Conservation (phyloP, 2,797 vertebrate species). For the Parauchenoglanis ngamensis region DNA sequence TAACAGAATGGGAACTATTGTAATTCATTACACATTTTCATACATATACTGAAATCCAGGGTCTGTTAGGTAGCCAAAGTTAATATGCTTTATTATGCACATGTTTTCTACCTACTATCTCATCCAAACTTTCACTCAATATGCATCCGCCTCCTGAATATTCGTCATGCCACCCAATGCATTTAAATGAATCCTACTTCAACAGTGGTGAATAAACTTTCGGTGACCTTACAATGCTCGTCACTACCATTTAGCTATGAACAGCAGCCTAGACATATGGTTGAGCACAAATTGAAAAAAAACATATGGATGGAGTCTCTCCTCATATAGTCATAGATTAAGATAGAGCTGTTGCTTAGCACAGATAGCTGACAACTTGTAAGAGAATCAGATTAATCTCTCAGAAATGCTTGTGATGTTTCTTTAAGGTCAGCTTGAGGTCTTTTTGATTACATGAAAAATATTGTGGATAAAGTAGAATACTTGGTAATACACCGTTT, state of each 20-base stretch:
- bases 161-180: not conserved
- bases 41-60: not conserved
- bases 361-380: slow-evolving; percentile 18
- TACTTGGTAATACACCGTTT: not conserved
- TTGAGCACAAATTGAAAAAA: slow-evolving; percentile 18
- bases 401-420: not conserved
- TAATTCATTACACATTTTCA: not conserved
- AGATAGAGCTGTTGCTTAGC: slow-evolving; percentile 26
- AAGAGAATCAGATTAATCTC: slow-evolving; percentile 2
- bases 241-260: not conserved
- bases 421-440: slow-evolving; percentile 14
- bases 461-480: not conserved
- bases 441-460: not conserved
- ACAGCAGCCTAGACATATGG: not conserved
- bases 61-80: not conserved
- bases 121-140: not conserved
- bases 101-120: not conserved
- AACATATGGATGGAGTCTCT: not conserved
- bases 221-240: not conserved
- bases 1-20: not conserved
- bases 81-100: not conserved
- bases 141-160: not conserved
- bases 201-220: not conserved
- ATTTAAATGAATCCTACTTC: not conserved
- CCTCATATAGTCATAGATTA: slow-evolving; percentile 17